Base-by-base conservation (phyloP, 2,797 vertebrate species). In the Hypotaenidia okinawae region DNA sequence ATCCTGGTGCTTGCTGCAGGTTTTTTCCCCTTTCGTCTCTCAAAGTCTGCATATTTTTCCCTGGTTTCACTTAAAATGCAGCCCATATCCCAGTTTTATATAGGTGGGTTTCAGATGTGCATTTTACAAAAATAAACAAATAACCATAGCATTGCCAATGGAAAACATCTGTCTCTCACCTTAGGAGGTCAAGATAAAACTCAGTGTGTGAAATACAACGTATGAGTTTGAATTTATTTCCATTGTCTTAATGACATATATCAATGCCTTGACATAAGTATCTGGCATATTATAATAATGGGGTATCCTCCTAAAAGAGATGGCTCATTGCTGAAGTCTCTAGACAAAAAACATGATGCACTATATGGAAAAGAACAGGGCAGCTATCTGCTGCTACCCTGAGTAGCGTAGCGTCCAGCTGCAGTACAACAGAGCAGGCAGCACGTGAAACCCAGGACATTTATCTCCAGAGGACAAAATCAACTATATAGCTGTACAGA, bases 111-210 rank as follows among this genome's bases (percentile, higher is more conserved):
- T 95, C 93, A 86, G 70, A 96, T 97, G 93, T 87, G 89, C 88
- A 75, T 94, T 95, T 92, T 86, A 93, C 94, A 97, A 95, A 89
- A 78, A 82, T 33, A 93, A 96, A 95, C 93, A 89, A 97, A 97
- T 78, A 97, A 95, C 90, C 87, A 94, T 78, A 96, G 91, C 84
- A 57, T 84, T 95, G 90, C 91, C 96, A 96, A 63, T 93, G 90
- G 91, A 92, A 96, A 95, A 94, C 94, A 98, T 97, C 97, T 98
- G 97, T 68, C 96, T 97, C 97, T 97, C 96, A 97, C 97, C 97
- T 97, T 97, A 96, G 96, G 97, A 97, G 96, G 96, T 97, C 96
- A 97, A 96, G 96, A 96, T 96, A 96, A 96, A 97, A 94, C 94
- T 80, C 94, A 87, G 87, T 78, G 76, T 84, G 95, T 94, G 84